phyloP scores from a whole-genome alignment of 1,140 invertebrate species.

The Micrasema longulum region DNA sequence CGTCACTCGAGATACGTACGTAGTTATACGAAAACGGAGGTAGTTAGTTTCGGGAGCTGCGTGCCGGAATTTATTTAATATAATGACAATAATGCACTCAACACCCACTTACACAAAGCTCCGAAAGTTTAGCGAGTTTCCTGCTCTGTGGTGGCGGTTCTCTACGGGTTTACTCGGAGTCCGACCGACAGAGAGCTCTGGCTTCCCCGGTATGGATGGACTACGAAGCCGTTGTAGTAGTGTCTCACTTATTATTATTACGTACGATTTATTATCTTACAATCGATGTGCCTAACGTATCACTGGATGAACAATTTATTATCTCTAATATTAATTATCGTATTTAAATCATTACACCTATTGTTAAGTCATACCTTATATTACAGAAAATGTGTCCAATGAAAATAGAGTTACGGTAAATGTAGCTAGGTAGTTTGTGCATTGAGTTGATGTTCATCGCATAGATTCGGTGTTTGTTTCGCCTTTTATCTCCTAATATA shows the following conservation, averaged over 20 bases:
- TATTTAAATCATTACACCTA: constrained; percentile 43
- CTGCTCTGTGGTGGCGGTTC: constrained; percentile 23
- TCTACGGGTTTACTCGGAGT: constrained; percentile 33
- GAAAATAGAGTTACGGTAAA: constrained; percentile 48
- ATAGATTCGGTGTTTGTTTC: constrained; percentile 45
- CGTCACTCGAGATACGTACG: too few relatives aligned
- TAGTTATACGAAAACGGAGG: too few relatives aligned
- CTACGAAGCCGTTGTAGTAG: constrained; percentile 19
- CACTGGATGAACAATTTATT: constrained; percentile 57
- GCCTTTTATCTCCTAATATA: constrained; percentile 31
- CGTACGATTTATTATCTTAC: constrained; percentile 56
- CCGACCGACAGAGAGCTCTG: neutral
- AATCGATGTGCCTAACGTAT: constrained; percentile 71
- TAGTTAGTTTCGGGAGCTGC: neutral
- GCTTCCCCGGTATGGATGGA: constrained; percentile 23
- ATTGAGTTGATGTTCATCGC: constrained; percentile 42
- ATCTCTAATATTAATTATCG: constrained; percentile 60
- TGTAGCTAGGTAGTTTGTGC: constrained; percentile 46
- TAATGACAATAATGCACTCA: constrained; percentile 33
- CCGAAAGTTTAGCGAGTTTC: constrained; percentile 17
- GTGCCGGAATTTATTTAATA: constrained; percentile 1
- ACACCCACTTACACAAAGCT: neutral
- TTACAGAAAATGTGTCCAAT: constrained; percentile 53
- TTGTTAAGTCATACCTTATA: constrained; percentile 49
- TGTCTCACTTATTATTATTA: constrained; percentile 43